phyloP scores from a whole-genome alignment of 2,888 invertebrate species.

The Ganaspis brasiliensis region DNA sequence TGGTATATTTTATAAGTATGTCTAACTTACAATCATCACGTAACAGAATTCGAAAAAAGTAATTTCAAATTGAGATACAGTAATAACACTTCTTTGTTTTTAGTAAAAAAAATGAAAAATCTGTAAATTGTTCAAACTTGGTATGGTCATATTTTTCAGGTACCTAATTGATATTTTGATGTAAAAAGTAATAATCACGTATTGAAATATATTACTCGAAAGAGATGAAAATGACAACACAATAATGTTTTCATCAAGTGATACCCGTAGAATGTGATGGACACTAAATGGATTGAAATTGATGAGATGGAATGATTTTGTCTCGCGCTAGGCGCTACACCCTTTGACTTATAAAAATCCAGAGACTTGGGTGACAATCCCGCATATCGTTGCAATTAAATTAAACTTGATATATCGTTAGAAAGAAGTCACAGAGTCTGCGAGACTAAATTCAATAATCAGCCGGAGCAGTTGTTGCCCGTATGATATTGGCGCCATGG shows the following conservation, averaged over 20 bases:
- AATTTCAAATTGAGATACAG: no score
- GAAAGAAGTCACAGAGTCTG: conserved; percentile 22
- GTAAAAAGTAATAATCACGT: no score
- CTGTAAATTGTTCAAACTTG: no score
- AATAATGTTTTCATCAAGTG: neutral
- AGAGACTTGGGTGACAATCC: conserved; percentile 23
- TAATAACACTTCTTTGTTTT: no score
- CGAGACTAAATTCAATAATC: conserved; percentile 37
- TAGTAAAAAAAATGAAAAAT: no score
- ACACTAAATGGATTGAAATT: conserved; percentile 17
- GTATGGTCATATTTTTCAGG: no score
- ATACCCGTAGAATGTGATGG: conserved; percentile 25
- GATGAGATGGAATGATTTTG: conserved; percentile 39
- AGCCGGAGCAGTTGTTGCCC: conserved; percentile 14
- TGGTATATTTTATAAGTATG: no score
- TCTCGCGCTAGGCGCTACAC: conserved; percentile 41
- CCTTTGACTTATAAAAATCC: conserved; percentile 40
- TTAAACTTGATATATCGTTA: conserved; percentile 18
- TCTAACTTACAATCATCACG: no score
- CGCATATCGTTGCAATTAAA: conserved; percentile 41
- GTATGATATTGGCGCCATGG: conserved; percentile 40
- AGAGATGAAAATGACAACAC: conserved; percentile 17
- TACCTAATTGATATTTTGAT: no score
- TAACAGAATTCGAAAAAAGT: no score
- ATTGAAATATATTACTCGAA: neutral